phyloP scores from a whole-genome alignment of 1,140 invertebrate genomes.

The Platyura marginata region DNA sequence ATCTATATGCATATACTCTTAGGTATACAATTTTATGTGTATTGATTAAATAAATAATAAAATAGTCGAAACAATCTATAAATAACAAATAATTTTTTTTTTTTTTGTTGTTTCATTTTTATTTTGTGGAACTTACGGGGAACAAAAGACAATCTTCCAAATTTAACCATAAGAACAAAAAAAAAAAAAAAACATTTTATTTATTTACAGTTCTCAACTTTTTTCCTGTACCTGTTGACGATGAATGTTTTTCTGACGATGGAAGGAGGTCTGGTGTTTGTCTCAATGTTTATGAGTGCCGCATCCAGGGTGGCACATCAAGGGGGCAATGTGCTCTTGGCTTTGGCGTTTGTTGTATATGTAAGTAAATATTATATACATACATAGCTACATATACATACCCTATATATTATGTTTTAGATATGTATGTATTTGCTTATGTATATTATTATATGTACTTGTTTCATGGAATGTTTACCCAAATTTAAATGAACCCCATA shows the following conservation, averaged over 20 bases:
- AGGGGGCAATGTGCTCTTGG: slow-evolving; percentile 63
- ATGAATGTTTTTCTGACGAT: slow-evolving; percentile 51
- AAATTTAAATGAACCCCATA: neutral
- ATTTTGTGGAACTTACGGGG: no score
- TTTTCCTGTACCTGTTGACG: slow-evolving; percentile 57
- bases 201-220: slow-evolving; percentile 46
- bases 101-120: no score
- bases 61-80: no score
- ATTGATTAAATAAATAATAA: no score
- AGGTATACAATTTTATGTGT: no score
- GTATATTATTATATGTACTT: no score
- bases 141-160: slow-evolving; percentile 97
- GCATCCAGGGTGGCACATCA: slow-evolving; percentile 50
- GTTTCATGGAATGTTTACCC: neutral
- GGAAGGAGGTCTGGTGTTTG: slow-evolving; percentile 51
- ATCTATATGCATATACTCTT: no score
- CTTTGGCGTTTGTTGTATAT: slow-evolving; percentile 76
- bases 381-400: no score
- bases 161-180: slow-evolving; percentile 15
- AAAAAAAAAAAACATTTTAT: neutral
- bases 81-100: no score
- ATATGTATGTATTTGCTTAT: neutral
- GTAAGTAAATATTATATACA: slow-evolving; percentile 52
- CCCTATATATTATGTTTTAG: no score
- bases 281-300: slow-evolving; percentile 67